These are phyloP conservation scores for Megaleporinus macrocephalus DNA, from an alignment of 2,113 vertebrate species.

Conservation along the genomic window DNA sequence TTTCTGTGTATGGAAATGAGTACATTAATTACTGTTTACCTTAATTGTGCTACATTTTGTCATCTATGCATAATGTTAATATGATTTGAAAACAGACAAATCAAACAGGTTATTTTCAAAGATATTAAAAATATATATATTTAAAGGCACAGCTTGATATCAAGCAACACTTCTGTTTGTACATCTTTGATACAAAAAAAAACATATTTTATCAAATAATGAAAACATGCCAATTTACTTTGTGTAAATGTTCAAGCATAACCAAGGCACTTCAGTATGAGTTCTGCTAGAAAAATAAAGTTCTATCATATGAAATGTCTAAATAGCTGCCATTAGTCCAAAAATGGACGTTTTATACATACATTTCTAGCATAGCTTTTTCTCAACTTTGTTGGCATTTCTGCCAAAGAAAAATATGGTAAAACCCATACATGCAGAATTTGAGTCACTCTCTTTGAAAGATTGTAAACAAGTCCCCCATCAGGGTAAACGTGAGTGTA, in stretches of 20 bases:
- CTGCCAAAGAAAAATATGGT: not conserved
- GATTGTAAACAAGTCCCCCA: not conserved
- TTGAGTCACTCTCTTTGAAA: not conserved
- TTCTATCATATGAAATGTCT: not conserved
- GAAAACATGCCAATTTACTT: not conserved
- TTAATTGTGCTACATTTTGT: not conserved
- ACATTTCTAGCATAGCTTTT: not conserved
- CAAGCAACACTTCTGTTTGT: not conserved
- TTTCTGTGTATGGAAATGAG: not conserved
- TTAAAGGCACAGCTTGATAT: not conserved
- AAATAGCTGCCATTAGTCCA: not conserved
- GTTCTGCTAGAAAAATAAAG: not conserved
- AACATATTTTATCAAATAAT: not conserved
- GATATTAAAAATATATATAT: not conserved
- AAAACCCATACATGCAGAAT: slow-evolving; percentile 28
- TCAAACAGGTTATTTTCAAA: not conserved
- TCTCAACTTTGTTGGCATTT: not conserved
- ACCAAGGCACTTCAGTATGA: not conserved
- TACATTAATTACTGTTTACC: not conserved
- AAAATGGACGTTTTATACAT: not conserved
- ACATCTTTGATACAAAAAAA: not conserved
- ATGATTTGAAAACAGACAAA: not conserved
- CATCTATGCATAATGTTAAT: not conserved
- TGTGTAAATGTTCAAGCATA: not conserved
- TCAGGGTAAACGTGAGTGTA: not conserved